phyloP scores from a whole-genome alignment of 2,113 vertebrate species.

The Crotophaga sulcirostris region DNA sequence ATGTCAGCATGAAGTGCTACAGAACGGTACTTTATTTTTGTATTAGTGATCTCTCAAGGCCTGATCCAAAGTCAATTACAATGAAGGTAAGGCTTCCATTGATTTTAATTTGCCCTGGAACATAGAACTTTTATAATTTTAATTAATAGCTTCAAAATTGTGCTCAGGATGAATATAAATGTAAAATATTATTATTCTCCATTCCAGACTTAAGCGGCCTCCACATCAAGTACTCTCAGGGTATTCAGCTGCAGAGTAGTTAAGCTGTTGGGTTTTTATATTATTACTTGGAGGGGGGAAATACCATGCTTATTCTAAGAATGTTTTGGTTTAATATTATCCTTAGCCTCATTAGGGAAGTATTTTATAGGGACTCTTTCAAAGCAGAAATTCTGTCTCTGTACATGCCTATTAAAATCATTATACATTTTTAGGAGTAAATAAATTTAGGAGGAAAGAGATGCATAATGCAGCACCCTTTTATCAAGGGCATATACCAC shows the following conservation, averaged over 20 bases:
- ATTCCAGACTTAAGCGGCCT: neutral
- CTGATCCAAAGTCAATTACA: neutral
- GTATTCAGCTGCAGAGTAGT: neutral
- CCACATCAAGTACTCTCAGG: neutral
- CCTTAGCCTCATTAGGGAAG: neutral
- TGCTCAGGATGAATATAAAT: neutral
- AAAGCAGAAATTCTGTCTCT: neutral
- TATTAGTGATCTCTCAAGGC: neutral
- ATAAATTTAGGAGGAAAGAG: constrained; percentile 27
- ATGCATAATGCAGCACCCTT: constrained; percentile 47
- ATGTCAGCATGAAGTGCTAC: neutral
- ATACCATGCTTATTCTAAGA: neutral
- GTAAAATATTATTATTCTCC: neutral
- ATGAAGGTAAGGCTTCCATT: neutral
- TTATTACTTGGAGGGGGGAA: rapidly evolving
- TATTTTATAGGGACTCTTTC: neutral
- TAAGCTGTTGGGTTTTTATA: neutral
- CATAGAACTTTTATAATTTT: neutral
- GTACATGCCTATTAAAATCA: constrained; percentile 16
- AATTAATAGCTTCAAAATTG: neutral
- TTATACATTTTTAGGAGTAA: constrained; percentile 25
- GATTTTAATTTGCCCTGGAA: neutral
- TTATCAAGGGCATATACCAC: constrained; percentile 57
- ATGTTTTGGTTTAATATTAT: neutral
- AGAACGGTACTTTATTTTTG: neutral